A percentile compares a stretch with the other conserved stretches of the same genome.
Conservation (phyloP, 2,888 invertebrate species). For the Masnerella sp. region DNA sequence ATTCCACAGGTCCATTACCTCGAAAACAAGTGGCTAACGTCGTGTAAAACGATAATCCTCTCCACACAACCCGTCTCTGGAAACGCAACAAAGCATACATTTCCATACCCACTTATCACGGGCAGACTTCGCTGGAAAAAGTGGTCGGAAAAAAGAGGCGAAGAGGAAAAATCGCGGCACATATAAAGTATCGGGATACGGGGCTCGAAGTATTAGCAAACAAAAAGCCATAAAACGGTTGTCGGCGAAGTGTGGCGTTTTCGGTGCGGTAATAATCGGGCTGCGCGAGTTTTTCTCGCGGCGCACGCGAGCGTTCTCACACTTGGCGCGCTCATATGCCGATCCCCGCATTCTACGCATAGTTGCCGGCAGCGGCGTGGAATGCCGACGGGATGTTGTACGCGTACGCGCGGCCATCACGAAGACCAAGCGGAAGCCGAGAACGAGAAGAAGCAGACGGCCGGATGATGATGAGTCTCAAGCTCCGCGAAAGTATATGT, state of each 20-base stretch:
- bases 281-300: slow-evolving; percentile 37
- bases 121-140: too few relatives aligned
- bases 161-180: slow-evolving; percentile 17
- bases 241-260: slow-evolving; percentile 44
- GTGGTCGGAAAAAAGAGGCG: too few relatives aligned
- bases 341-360: slow-evolving; percentile 74
- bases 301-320: slow-evolving; percentile 60
- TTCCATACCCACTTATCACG: slow-evolving; percentile 34
- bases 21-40: slow-evolving; percentile 9
- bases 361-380: slow-evolving; percentile 66
- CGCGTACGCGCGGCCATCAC: slow-evolving; percentile 60
- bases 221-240: slow-evolving; percentile 55
- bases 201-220: slow-evolving; percentile 52
- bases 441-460: slow-evolving; percentile 32
- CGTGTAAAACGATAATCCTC: slow-evolving; percentile 1
- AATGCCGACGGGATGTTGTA: slow-evolving; percentile 63
- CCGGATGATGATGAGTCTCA: slow-evolving; percentile 50
- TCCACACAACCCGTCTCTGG: background rate
- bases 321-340: slow-evolving; percentile 67
- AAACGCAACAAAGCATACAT: slow-evolving; percentile 22
- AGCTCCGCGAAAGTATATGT: slow-evolving; percentile 53
- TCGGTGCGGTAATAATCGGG: slow-evolving; percentile 53
- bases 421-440: slow-evolving; percentile 36
- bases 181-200: slow-evolving; percentile 41
- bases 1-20: slow-evolving; percentile 4